Base-by-base conservation (phyloP, 2,797 vertebrate species). In the Gephyroberyx darwinii region DNA sequence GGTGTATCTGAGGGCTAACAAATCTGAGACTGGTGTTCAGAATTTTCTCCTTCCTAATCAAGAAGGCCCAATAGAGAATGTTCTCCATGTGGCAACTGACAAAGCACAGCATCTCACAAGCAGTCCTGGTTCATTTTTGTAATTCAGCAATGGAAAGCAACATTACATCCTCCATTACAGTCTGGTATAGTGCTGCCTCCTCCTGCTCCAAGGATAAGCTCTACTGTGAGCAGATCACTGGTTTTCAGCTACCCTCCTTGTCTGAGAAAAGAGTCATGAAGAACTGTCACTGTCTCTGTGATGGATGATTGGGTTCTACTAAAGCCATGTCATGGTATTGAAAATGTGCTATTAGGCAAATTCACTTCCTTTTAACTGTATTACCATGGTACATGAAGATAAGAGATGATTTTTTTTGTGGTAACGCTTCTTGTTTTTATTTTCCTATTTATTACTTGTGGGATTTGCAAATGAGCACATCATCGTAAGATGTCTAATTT, bases 201-300 rank as follows among this genome's bases (percentile, higher is more conserved):
- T 78, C 31, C 45, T n/a, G 6, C 5, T 1, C 5, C 20, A 30
- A 58, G 41, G 45, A 52, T 31, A 53, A 52, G 50, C 45, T 58
- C 50, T 12, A 19, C 39, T n/a, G 14, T 5, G 53, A 74, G 69
- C 69, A 64, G 39, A 81, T 69, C 71, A 57, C 64, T 83, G 83
- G 71, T 75, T 83, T 58, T 78, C 71, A 63, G 67, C 78, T 86
- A 13, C 63, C 64, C 73, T 78, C 61, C 26, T n/a, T 12, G 84
- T 86, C 85, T 87, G 41, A 65, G 48, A 74, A 84, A 78, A 85
- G 80, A 82, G 87, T 89, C 88, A 89, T 81, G 85, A 88, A 82
- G 81, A 84, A 80, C 84, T 85, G 86, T 91, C 86, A 88, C 84
- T 74, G 56, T 81, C 68, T n/a, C n/a, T 17, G 30, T 43, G 14